Base-by-base conservation (phyloP, 2,113 vertebrate species). In the Hippocampus guttulatus region DNA sequence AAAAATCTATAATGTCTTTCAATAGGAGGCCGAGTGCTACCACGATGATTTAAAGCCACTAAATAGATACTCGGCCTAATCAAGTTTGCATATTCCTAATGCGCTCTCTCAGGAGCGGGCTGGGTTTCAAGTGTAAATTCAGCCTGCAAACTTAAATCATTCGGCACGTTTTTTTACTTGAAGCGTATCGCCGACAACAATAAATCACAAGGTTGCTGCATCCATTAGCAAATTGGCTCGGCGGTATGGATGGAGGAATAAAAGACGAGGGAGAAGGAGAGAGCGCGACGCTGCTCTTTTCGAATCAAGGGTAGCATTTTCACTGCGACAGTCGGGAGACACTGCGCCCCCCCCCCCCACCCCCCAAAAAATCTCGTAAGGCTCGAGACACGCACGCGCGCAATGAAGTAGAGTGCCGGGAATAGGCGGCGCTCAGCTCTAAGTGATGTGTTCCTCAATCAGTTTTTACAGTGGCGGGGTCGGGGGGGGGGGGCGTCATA, bases 221-320 rank as follows among this genome's bases (percentile, higher is more conserved):
- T 90, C 88, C 87, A 91, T 92, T 91, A 91, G 89, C 80, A 88
- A 88, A 92, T 89, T 91, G 88, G 82, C 85, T 91, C 66, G 82
- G 87, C 81, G 40, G 84, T 85, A 64, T 60, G 57, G 81, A 76
- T 61, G 78, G 88, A 75, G 67, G 76, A 78, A 74, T 75, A 82
- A 79, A 82, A 60, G 57, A 7, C 18, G 45, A 47, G 63, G 3
- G 65, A 51, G 65, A 18, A 30, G 64, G 43, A 66, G 43, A 23
- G 43, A 67, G 66, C 20, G 66, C 38, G 63, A 8, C 18, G 15
- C 64, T 27, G 14, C 70, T 80, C 80, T 83, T 82, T 85, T 82
- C 73, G 84, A 88, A 87, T 90, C 77, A 87, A 73, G 79, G 64
- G 79, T 76, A 87, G 84, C 81, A 70, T 75, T 79, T 78, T 77